Base-by-base conservation (phyloP, 2,113 vertebrate genomes). In the zebrafish (Danio rerio) region DNA sequence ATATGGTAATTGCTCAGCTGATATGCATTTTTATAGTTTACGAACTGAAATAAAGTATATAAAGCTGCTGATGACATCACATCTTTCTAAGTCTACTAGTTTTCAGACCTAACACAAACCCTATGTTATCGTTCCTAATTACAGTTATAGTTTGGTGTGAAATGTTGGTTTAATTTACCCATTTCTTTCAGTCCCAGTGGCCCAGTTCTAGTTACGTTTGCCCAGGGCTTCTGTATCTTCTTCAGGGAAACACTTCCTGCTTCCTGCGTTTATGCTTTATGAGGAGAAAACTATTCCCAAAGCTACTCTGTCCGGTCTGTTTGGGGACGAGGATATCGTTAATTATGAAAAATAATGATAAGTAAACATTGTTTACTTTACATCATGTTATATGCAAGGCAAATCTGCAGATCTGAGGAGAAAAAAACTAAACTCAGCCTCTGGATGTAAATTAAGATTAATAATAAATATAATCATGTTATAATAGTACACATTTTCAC, bases 311-410 rank as follows among this genome's bases (percentile, higher is more conserved):
- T 49, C 15, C 78, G 15, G 42, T 42, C 55, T 75, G 69, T 79
- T 85, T 66, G 11, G 66, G 52, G 74, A 80, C 50, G 40, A 45
- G 59, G 43, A 58, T 58, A 52, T 3, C 9, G 20, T 75, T 72
- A 73, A 84, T 86, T 85, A 78, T 81, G 78, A 85, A 85, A 83
- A 65, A 62, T 63, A 61, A 66, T 81, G 53, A 62, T 61, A 21
- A 72, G 49, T 62, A 62, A 77, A 77, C 80, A 83, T 80, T 81
- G 83, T 83, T 84, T 86, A 81, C 71, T 66, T 82, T 31, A 40
- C 59, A 13, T 56, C 10, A 7, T 16, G 18, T 56, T 69, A 12
- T 53, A n/a, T 65, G 43, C 50, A 47, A 49, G 73, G 80, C 21
- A 66, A 15, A 80, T 75, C 50, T 69, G 40, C 16, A 56, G 62